These are phyloP conservation scores for Cyphomyrmex costatus DNA, from an alignment of 1,140 invertebrate species.

Conservation along the genomic window DNA sequence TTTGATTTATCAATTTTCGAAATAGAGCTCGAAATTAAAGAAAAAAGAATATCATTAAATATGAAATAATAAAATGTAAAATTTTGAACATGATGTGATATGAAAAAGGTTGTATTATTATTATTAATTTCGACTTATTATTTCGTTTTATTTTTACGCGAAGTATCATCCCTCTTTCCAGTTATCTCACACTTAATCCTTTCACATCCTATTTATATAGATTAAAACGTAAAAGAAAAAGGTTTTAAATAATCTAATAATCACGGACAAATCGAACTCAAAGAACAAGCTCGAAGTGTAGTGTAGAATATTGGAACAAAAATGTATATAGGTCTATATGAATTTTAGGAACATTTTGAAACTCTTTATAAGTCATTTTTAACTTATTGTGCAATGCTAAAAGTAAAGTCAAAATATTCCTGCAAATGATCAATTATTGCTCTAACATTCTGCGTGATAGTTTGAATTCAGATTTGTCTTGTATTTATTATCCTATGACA, in stretches of 20 bases:
- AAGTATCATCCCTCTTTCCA: constrained; percentile 13
- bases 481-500: background rate
- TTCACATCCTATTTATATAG: background rate
- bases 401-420: constrained; percentile 15
- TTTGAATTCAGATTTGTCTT: background rate
- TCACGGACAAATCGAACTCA: background rate
- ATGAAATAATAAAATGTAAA: constrained; percentile 33
- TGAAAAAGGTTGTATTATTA: constrained; percentile 37
- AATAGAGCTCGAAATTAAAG: background rate
- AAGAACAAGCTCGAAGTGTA: background rate
- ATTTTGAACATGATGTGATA: constrained; percentile 26
- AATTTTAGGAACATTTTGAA: background rate
- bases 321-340: constrained; percentile 10
- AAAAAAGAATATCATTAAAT: constrained; percentile 8
- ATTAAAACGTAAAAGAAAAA: background rate
- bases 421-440: background rate
- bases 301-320: background rate
- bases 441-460: background rate
- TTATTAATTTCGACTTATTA: constrained; percentile 39
- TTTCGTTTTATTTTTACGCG: background rate
- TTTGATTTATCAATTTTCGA: background rate
- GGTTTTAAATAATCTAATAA: constrained; percentile 3
- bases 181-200: background rate
- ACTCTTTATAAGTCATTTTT: constrained; percentile 7
- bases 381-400: constrained; percentile 6